phyloP scores from a whole-genome alignment of 1,140 invertebrate species.

The Chionoecetes opilio region DNA sequence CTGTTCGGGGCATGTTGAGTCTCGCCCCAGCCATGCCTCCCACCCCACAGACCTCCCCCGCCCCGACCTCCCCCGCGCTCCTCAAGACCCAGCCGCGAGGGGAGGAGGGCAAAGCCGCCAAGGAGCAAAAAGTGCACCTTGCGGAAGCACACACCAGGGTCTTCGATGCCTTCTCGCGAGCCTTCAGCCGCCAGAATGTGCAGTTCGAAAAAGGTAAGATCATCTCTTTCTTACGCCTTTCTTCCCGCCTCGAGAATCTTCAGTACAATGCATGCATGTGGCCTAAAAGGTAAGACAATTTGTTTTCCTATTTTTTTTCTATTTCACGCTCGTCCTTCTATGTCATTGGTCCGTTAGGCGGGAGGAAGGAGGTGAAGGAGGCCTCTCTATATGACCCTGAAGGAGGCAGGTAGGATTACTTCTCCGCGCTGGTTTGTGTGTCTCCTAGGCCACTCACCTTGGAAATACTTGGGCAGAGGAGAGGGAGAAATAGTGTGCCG shows the following conservation, averaged over 20 bases:
- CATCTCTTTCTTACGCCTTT: too few species aligned
- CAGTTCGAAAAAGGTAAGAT: conserved; percentile 78
- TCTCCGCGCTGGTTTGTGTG: not conserved
- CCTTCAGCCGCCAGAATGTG: conserved; percentile 74
- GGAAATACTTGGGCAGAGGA: not conserved
- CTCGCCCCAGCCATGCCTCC: conserved; percentile 61
- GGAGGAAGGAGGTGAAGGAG: too few species aligned
- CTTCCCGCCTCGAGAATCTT: not conserved
- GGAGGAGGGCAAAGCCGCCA: conserved; percentile 21
- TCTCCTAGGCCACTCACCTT: not conserved
- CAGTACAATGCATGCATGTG: too few species aligned
- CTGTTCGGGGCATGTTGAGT: conserved; percentile 52
- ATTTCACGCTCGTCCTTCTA: not conserved
- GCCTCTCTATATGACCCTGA: too few species aligned
- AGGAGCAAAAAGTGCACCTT: conserved; percentile 55
- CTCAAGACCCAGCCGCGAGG: not conserved
- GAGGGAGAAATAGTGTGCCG: not conserved
- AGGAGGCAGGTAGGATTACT: not conserved
- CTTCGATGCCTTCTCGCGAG: conserved; percentile 72
- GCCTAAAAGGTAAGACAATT: too few species aligned
- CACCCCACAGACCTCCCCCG: conserved; percentile 57
- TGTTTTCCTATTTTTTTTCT: too few species aligned
- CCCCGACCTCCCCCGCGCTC: conserved; percentile 51
- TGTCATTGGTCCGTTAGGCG: not conserved
- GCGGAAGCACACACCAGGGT: conserved; percentile 67